Base-by-base conservation (phyloP, 2,888 invertebrate genomes). In the Drosophila meridionalis region DNA sequence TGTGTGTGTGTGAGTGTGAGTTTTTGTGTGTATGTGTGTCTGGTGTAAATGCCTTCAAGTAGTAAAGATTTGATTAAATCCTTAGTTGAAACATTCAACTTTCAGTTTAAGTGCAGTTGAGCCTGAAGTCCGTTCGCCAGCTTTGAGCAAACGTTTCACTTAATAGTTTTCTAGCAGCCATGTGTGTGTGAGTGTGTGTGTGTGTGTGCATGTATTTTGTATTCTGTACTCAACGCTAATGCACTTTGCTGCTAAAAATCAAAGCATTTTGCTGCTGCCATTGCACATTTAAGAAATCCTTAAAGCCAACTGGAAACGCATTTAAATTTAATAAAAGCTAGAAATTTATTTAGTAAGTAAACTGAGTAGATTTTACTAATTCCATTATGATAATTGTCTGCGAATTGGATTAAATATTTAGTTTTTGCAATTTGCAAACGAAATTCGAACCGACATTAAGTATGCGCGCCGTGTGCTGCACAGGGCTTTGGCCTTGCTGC, bases 201-300 rank as follows among this genome's bases (percentile, higher is more conserved):
- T 12, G 4, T 38, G 8, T 38, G 32, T 47, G 28, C 26, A 30
- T 30, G 30, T 26, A 26, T 65, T 48, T 40, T 43, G 47, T 55
- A 40, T 34, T 14, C 42, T 34, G 40, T 56, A 36, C 20, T 20
- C 42, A 20, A 42, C 47, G 38, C 59, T 75, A 69, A 79, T 79
- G 80, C 77, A 79, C 71, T 75, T 78, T 69, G 20, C 45, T 53
- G 45, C 45, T 52, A 32, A 60, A 42, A 68, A 64, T 64, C 73
- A 69, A 47, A 58, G 47, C 48, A 52, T 59, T 56, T 52, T 34
- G 32, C 48, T 14, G 28, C 14, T 47, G 47, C 48, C 14, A 0
- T 14, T 48, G 30, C 42, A 62, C 42, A 34, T 70, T 74, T 69
- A 12, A 47, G 4, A 12, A 2, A 11, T 20, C 20, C 32, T 48